Conservation (phyloP, 2,113 vertebrate species). For the Asarcornis scutulata region DNA sequence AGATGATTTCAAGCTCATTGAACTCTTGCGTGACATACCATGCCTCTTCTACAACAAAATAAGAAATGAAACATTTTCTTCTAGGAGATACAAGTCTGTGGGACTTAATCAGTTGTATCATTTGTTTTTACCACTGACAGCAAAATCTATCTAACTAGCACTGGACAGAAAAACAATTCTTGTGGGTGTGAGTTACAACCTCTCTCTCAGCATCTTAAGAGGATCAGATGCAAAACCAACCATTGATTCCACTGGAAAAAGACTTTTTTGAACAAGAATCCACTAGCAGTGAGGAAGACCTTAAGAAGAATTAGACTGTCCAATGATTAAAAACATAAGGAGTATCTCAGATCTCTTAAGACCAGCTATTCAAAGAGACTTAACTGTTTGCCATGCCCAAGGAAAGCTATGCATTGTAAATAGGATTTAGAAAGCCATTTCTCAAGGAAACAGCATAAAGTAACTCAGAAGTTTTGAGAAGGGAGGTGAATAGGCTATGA, state of each 20-base stretch:
- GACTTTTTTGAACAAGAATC: conserved; percentile 68
- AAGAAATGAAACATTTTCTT: not conserved
- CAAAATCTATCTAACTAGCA: conserved; percentile 50
- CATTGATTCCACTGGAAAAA: not conserved
- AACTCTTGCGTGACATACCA: not conserved
- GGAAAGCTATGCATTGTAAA: not conserved
- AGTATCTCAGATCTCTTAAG: not conserved
- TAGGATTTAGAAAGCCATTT: not conserved
- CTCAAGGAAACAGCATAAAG: not conserved
- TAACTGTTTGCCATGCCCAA: not conserved
- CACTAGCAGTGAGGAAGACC: conserved; percentile 71
- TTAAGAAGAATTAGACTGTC: conserved; percentile 2
- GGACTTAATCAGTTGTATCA: conserved; percentile 63
- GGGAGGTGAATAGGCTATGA: not conserved
- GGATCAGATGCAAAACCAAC: not conserved
- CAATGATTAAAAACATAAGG: not conserved
- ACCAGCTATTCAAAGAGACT: not conserved
- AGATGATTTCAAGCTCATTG: not conserved
- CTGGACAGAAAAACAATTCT: conserved; percentile 37
- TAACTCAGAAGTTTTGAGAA: not conserved
- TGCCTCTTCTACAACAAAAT: too few species aligned
- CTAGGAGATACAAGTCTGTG: conserved; percentile 64
- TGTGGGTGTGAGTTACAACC: conserved; percentile 64
- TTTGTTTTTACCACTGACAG: conserved; percentile 66
- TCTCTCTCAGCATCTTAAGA: conserved; percentile 61